Evolutionary conservation across 2,888 invertebrate species (phyloP), one percentile per base, ranked within the genome.

Genomic region (Hedychridium roseum): DNA sequence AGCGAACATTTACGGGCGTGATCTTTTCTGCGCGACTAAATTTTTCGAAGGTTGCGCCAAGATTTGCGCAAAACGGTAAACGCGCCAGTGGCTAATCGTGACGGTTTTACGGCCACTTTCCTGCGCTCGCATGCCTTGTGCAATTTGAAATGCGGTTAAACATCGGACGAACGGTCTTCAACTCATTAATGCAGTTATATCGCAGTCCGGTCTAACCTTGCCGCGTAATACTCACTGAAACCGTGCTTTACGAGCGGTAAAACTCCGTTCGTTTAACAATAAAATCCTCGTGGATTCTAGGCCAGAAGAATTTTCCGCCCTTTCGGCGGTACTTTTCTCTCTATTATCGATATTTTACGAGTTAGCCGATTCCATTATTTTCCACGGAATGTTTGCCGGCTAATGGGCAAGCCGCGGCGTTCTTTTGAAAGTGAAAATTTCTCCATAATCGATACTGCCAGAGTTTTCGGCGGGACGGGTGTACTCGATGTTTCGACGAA

Each of bases 1-100:
- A n/a, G n/a, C n/a, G n/a, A n/a, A n/a, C n/a, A n/a, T n/a, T n/a
- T n/a, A n/a, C n/a, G n/a, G n/a, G n/a, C n/a, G n/a, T n/a, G n/a
- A n/a, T n/a, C n/a, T n/a, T n/a, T n/a, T n/a, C n/a, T n/a, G n/a
- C n/a, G n/a, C n/a, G n/a, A n/a, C n/a, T 28, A 30, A 16, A 32
- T 16, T 23, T 43, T 36, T 9, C 17, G 32, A 49, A 26, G 32
- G 36, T 38, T 39, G 46, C 34, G 37, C 28, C 32, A 9, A 5
- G 32, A 41, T 45, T 41, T 9, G 27, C 34, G 45, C 14, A 14
- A 31, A 50, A 26, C 35, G 17, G 36, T 20, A 23, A 12, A 47
- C 37, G 18, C 12, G 12, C 30, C 37, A 48, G 45, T 37, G 5
- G 38, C 37, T 42, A 35, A 34, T 40, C 43, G 26, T 40, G 42